These are phyloP conservation scores for Harpagus bidentatus DNA, from an alignment of 2,113 vertebrate species.

Conservation along the genomic window DNA sequence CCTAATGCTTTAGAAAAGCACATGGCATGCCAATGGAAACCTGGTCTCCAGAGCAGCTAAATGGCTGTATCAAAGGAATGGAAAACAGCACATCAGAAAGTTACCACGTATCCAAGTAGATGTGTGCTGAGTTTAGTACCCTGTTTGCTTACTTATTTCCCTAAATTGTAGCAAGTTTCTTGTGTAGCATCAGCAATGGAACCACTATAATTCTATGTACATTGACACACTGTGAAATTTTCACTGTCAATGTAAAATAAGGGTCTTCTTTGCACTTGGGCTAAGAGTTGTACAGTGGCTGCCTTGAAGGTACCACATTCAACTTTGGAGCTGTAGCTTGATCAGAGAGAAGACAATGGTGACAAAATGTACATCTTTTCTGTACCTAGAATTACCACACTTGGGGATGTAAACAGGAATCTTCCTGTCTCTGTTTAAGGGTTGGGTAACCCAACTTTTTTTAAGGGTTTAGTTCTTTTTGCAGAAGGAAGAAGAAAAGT, in stretches of 20 bases:
- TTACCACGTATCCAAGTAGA: not conserved
- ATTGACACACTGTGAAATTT: not conserved
- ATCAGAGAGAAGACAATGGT: accelerated
- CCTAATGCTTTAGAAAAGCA: not conserved
- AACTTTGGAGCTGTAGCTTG: not conserved
- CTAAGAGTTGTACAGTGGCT: not conserved
- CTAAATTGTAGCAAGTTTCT: not conserved
- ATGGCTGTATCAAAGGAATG: not conserved
- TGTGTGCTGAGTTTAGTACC: not conserved
- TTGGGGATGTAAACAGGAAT: not conserved
- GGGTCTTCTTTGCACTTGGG: not conserved
- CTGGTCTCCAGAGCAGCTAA: not conserved
- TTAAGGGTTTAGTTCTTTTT: not conserved
- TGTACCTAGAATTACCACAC: not conserved
- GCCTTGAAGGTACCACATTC: not conserved
- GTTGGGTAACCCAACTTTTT: not conserved
- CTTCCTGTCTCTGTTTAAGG: not conserved
- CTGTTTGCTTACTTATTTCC: not conserved
- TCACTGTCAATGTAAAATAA: not conserved
- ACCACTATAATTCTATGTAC: not conserved
- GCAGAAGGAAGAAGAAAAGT: not conserved
- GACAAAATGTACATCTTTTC: not conserved
- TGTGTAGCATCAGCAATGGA: not conserved
- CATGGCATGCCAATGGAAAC: not conserved
- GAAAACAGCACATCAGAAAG: not conserved